Evolutionary conservation across 2,888 invertebrate genomes (phyloP).

Genomic region (Creontiades dilutus): DNA sequence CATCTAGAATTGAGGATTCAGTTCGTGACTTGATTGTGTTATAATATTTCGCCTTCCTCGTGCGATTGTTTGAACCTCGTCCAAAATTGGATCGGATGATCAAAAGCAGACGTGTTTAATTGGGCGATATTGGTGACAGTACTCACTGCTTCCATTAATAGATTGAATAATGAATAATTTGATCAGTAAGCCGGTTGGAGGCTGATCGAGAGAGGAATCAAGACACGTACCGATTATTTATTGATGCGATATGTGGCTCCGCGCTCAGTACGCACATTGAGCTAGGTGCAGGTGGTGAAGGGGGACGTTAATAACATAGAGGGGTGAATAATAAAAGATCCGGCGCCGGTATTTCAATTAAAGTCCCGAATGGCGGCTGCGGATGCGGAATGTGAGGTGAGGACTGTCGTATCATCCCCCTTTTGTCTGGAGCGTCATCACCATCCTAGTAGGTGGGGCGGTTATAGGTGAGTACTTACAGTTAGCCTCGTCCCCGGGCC

Average conservation of each 20-base stretch:
- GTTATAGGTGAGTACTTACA: too few species aligned
- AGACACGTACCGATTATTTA: slow-evolving; percentile 20
- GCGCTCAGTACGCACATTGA: background rate
- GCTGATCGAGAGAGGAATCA: background rate
- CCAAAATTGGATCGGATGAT: background rate
- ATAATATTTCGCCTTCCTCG: too few species aligned
- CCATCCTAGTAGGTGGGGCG: background rate
- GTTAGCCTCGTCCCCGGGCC: too few species aligned
- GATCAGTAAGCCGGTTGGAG: background rate
- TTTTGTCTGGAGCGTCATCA: background rate
- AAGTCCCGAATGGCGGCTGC: background rate
- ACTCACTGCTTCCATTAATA: background rate
- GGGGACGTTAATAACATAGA: background rate
- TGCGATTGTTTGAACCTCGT: too few species aligned
- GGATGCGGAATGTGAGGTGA: background rate
- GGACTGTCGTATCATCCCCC: background rate
- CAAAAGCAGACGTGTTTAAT: background rate
- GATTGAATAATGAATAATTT: background rate
- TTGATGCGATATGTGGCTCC: background rate
- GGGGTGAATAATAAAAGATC: background rate
- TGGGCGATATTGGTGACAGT: background rate
- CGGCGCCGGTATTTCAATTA: slow-evolving; percentile 20
- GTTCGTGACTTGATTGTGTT: too few species aligned
- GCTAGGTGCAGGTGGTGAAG: background rate
- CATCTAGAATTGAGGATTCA: too few species aligned